Evolutionary conservation across 2,113 vertebrate species (phyloP).

Genomic region (Lichenostomus cassidix): DNA sequence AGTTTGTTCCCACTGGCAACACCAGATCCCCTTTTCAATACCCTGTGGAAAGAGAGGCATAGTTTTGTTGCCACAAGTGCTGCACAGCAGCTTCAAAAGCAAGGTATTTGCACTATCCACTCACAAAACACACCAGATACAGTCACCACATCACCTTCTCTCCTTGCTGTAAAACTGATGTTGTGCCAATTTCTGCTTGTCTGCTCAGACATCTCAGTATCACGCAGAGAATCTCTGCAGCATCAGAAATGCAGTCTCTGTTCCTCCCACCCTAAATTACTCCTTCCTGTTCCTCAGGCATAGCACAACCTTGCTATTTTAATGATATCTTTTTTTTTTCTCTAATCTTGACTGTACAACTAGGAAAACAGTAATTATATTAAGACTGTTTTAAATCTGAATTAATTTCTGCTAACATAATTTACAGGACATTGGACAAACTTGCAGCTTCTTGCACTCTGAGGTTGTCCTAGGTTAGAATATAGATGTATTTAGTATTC

Average conservation of each 20-base stretch:
- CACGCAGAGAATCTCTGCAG: background rate
- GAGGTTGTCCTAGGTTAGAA: background rate
- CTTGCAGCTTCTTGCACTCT: background rate
- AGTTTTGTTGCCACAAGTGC: background rate
- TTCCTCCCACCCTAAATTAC: background rate
- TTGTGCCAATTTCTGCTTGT: background rate
- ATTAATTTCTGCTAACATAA: background rate
- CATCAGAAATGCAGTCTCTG: background rate
- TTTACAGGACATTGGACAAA: background rate
- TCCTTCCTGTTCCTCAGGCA: background rate
- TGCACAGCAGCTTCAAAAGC: background rate
- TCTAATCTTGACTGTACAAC: background rate
- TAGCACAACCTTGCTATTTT: background rate
- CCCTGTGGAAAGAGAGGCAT: background rate
- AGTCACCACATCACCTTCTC: background rate
- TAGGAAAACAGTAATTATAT: background rate
- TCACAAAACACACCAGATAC: rapidly evolving
- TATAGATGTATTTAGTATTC: too few relatives aligned
- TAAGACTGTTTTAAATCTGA: background rate
- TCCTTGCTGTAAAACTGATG: background rate
- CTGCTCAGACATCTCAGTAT: background rate
- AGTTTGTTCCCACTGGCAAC: background rate
- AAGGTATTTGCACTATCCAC: background rate
- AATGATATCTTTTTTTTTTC: background rate
- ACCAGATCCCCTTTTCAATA: too few relatives aligned